Percentiles rank a stretch among this genome's conserved stretches.
These are phyloP conservation scores for Malurus melanocephalus DNA, from an alignment of 2,113 vertebrate genomes.

Conservation along the genomic window DNA sequence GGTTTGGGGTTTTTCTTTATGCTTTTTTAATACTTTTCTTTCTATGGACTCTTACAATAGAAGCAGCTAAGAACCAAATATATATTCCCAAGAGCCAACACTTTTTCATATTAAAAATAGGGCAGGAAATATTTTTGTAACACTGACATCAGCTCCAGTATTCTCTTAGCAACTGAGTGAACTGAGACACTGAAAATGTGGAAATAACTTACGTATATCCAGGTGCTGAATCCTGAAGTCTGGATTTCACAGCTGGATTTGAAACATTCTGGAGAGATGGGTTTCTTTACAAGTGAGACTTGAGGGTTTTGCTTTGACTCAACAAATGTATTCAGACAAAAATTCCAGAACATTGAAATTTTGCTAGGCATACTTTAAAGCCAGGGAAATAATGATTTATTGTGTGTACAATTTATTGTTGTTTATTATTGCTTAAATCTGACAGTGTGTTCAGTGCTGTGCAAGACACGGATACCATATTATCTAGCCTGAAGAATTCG, in stretches of 20 bases:
- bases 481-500: background rate
- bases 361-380: background rate
- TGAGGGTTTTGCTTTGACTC: background rate
- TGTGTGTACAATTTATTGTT: background rate
- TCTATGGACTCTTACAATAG: background rate
- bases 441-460: background rate
- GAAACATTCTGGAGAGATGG: background rate
- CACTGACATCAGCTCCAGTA: background rate
- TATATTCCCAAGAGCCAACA: background rate
- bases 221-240: background rate
- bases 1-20: rapidly evolving
- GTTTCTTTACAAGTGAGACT: background rate
- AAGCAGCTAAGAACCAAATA: background rate
- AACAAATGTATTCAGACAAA: background rate
- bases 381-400: background rate
- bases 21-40: background rate
- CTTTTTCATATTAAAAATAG: background rate
- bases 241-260: background rate
- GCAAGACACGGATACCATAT: background rate
- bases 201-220: background rate
- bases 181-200: background rate
- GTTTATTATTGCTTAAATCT: background rate
- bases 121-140: background rate
- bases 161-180: background rate
- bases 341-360: background rate